Evolutionary conservation across 92 coral and sea anemone species (phyloP), one percentile per base, ranked within the genome.

Genomic region (Meandrina meandrites): DNA sequence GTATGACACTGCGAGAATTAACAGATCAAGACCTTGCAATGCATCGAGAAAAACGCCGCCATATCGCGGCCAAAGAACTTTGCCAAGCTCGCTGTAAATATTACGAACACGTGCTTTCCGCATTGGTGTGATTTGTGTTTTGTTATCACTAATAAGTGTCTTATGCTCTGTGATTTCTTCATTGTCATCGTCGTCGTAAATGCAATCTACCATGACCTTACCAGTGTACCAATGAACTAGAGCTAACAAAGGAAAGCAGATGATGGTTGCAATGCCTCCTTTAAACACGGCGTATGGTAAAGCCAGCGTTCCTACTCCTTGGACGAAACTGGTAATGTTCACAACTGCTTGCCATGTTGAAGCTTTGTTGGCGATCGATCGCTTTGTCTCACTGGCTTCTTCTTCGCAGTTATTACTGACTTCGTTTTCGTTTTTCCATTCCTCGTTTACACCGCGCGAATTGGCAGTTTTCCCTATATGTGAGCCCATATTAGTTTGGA

Each of bases 201-300:
- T 73, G 74, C 88, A 92, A 40, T 82, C 79, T 53, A 85, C 57
- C 62, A 89, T 70, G 35, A 92, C 79, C 32, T 71, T 83, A 7
- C 90, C 94, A 27, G 92, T 89, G 92, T 89, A 92, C 72, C 86
- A 87, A 11, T 79, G 80, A 24, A 86, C 40, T 15, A 89, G 27
- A 24, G 94, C 88, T 18, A 89, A 32, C 27, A 89, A 48, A 37
- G 86, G 54, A 40, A 89, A 83, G 53, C 70, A 90, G 1, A 92
- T 48, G 27, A 89, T 22, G 2, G 94, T 83, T 14, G 88, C 79
- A 30, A n/a, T n/a, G n/a, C n/a, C n/a, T n/a, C n/a, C n/a, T n/a
- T n/a, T n/a, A n/a, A n/a, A n/a, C n/a, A n/a, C 85, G 74, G 42
- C 94, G 92, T 84, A 91, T 32, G 94, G 94, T 13, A 91, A 85